phyloP scores from a whole-genome alignment of 2,797 vertebrate species.

The Helostoma temminkii region DNA sequence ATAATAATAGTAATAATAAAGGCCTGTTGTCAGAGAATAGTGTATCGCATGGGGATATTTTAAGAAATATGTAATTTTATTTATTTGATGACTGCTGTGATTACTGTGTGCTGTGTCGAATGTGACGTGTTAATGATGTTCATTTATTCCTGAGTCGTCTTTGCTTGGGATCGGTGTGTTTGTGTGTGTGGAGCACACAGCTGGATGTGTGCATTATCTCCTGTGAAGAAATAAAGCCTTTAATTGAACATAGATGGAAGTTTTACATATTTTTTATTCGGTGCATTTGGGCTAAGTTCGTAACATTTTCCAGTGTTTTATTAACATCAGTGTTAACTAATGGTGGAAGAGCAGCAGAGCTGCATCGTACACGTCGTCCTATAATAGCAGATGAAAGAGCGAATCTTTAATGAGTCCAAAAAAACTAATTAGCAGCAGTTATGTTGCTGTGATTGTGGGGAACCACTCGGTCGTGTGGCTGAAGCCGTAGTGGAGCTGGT shows the following conservation, averaged over 20 bases:
- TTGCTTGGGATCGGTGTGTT: background rate
- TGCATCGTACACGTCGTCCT: background rate
- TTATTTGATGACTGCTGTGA: slow-evolving; percentile 33
- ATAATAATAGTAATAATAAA: background rate
- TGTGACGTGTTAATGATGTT: slow-evolving; percentile 42
- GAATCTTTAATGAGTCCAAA: slow-evolving; percentile 26
- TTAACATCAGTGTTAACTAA: background rate
- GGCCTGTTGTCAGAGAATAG: slow-evolving; percentile 3
- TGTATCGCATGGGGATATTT: slow-evolving; percentile 42
- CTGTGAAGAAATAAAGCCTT: slow-evolving; percentile 41
- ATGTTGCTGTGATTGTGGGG: background rate
- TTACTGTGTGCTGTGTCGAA: slow-evolving; percentile 21
- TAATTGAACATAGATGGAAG: slow-evolving; percentile 20
- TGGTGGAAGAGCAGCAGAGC: background rate
- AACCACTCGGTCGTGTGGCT: slow-evolving; percentile 1
- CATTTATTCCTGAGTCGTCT: slow-evolving; percentile 45
- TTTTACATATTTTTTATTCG: background rate
- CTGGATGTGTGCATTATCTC: slow-evolving; percentile 25
- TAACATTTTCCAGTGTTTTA: no score
- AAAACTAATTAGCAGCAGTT: slow-evolving; percentile 16
- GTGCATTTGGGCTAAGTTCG: background rate
- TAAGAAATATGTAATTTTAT: slow-evolving; percentile 19
- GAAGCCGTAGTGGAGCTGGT: background rate
- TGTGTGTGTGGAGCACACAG: slow-evolving; percentile 10
- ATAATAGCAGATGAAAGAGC: slow-evolving; percentile 4